phyloP scores from a whole-genome alignment of 2,888 invertebrate species.

The Andrena bucephala region DNA sequence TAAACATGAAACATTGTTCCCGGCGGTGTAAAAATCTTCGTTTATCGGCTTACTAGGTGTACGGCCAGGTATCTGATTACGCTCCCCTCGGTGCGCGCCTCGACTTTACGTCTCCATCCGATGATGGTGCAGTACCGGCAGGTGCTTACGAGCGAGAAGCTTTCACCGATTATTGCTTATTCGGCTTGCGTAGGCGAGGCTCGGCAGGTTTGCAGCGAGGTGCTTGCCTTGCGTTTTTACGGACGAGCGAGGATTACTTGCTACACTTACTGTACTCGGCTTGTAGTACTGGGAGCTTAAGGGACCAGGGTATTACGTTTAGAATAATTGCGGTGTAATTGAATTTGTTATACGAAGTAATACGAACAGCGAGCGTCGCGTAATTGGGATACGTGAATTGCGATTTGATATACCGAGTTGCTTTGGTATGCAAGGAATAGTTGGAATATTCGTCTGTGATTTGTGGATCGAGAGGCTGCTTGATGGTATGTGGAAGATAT shows the following conservation, averaged over 20 bases:
- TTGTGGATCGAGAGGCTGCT: neutral
- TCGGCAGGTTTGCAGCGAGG: neutral
- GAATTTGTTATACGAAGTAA: no score
- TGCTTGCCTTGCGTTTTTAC: neutral
- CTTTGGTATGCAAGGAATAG: neutral
- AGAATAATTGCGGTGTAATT: no score
- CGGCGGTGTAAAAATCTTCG: slow-evolving; percentile 34
- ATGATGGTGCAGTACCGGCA: slow-evolving; percentile 18
- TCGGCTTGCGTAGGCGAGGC: slow-evolving; percentile 27
- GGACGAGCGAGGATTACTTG: neutral
- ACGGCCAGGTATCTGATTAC: neutral
- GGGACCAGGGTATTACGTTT: no score
- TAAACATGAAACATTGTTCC: slow-evolving; percentile 64
- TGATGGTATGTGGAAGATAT: neutral
- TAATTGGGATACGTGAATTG: no score
- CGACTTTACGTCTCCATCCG: neutral
- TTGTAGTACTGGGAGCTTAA: no score
- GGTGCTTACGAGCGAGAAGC: slow-evolving; percentile 26
- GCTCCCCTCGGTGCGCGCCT: neutral
- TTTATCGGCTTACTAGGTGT: slow-evolving; percentile 8
- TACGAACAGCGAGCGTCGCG: no score
- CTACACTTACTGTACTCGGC: no score
- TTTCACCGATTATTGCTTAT: slow-evolving; percentile 6
- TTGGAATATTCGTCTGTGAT: neutral
- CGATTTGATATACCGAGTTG: neutral